A percentile compares a stretch with the other conserved stretches of the same genome.
Evolutionary conservation across 2,113 vertebrate genomes (phyloP).

Genomic region (Cheirogaleus medius): DNA sequence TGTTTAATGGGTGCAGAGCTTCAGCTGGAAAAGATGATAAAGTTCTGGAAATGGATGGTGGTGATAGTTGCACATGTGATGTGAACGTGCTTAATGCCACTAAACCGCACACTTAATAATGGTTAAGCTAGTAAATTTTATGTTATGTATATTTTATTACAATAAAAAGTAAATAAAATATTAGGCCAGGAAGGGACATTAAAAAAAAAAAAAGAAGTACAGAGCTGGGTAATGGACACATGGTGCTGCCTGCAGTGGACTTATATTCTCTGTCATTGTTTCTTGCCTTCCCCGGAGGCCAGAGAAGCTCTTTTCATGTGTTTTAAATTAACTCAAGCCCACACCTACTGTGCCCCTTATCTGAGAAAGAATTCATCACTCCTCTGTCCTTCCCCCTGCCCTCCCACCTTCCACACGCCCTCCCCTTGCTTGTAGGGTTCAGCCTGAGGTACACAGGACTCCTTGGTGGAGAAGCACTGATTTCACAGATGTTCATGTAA

Average conservation of each 20-base stretch:
- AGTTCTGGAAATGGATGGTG: background rate
- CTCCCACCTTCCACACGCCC: background rate
- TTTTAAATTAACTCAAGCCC: background rate
- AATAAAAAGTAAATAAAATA: conserved; percentile 12
- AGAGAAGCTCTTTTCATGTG: background rate
- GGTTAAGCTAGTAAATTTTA: background rate
- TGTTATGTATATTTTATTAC: background rate
- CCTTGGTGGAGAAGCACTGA: background rate
- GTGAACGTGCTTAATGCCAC: background rate
- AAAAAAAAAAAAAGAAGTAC: background rate
- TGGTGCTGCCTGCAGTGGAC: background rate
- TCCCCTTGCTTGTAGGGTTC: background rate
- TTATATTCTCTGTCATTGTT: background rate
- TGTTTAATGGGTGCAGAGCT: background rate
- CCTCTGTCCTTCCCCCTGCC: background rate
- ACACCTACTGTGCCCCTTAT: background rate
- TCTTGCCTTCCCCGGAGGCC: background rate
- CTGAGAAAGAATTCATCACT: background rate
- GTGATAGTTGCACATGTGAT: background rate
- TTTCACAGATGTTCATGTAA: background rate
- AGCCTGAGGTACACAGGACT: background rate
- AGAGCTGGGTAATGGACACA: background rate
- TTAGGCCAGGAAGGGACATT: background rate
- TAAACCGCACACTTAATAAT: background rate
- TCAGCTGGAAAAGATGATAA: background rate